These are phyloP conservation scores for Heliconius melpomene DNA, from an alignment of 1,140 invertebrate species.

Conservation along the genomic window DNA sequence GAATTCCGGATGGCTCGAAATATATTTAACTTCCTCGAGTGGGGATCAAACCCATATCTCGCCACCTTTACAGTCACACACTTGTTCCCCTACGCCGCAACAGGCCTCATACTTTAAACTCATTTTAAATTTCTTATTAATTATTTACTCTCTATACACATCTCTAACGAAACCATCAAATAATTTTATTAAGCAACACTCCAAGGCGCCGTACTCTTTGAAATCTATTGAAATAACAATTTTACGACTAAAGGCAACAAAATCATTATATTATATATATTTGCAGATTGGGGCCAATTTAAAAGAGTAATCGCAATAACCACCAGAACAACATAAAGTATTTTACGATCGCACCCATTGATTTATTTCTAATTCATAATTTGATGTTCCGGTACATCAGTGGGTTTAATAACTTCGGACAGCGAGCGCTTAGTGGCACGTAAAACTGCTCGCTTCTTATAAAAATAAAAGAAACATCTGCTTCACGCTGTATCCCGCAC, in stretches of 20 bases:
- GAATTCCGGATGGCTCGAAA: fast-evolving
- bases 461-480: too few species aligned
- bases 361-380: constrained; percentile 80
- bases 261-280: constrained; percentile 52
- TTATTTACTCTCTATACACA: background rate
- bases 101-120: too few species aligned
- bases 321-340: constrained; percentile 75
- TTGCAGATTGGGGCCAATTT: constrained; percentile 72
- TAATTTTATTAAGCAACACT: background rate
- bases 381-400: constrained; percentile 75
- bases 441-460: constrained; percentile 60
- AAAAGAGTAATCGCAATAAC: constrained; percentile 64
- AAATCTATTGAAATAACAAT: constrained; percentile 41
- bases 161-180: constrained; percentile 20
- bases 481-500: too few species aligned
- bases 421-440: constrained; percentile 75
- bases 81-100: too few species aligned
- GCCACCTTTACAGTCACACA: too few species aligned
- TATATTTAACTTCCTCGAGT: too few species aligned
- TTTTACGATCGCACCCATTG: constrained; percentile 74
- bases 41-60: too few species aligned
- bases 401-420: constrained; percentile 75
- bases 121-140: background rate
- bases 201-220: constrained; percentile 31
- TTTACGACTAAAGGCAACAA: constrained; percentile 54